Base-by-base conservation (phyloP, 1,140 invertebrate genomes). In the Paraescarpia echinospica region DNA sequence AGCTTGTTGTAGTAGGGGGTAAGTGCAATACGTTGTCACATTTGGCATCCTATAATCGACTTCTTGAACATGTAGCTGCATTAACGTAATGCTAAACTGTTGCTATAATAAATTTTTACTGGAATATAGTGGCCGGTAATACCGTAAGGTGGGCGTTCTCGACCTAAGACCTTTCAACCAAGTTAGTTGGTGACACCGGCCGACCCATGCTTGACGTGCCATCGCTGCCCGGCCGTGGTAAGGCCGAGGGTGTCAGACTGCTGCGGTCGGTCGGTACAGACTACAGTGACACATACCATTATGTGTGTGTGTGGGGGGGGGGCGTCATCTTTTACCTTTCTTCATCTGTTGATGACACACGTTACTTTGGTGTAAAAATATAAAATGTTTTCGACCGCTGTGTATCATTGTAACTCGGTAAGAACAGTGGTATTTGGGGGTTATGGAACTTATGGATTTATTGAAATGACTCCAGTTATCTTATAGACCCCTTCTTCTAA, bases 1-100 rank as follows among this genome's bases (percentile, higher is more conserved):
- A 90, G 90, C 90, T 90, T 41, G 90, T 90, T 41, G 90, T 90
- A 41, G 90, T 90, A 34, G 90, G 90, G 35, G 90, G 90, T 90
- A 90, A 90, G 90, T 90, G 90, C 35, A 4, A 90, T 41, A 34
- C 90, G 90, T 90, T 41, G n/a, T 31, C 14, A 90, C n/a, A 22
- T 22, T 90, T 22, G 14, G 18, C 14, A 77, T 31, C 22, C 59
- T 18, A 77, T 77, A 77, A 77, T 77, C 22, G 27, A 77, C 59
- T 77, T 77, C 59, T 77, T 77, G 18, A 18, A 77, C 22, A 14
- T 22, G 27, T 77, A 77, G 59, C 27, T 77, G 22, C 59, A 22
- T 77, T 18, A 77, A 77, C 59, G 22, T 0, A 27, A 77, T 77
- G 59, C 22, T 22, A 77, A 77, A 77, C 22, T 77, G 9, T 77